Evolutionary conservation across 2,113 vertebrate species (phyloP).

Genomic region (Sakesphorus luctuosus): DNA sequence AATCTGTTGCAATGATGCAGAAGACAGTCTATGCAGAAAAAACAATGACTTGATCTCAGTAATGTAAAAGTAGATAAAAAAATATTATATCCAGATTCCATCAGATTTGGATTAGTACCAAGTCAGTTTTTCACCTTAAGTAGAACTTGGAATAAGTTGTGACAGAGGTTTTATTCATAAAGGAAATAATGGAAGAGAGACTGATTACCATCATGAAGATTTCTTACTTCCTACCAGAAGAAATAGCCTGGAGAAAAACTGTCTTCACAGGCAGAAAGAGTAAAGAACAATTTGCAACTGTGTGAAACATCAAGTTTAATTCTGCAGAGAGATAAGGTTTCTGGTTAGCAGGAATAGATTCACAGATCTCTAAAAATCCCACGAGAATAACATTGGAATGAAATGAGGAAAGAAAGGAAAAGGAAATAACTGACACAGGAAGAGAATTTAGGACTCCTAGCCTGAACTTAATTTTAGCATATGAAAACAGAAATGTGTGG

Average conservation of each 20-base stretch:
- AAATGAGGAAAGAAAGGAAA: neutral
- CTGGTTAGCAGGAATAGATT: neutral
- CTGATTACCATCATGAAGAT: neutral
- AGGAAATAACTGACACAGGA: neutral
- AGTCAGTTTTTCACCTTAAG: neutral
- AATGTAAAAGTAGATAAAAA: neutral
- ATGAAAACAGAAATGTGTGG: neutral
- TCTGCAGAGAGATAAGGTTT: neutral
- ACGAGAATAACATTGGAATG: neutral
- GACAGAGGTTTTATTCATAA: neutral
- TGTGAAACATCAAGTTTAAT: neutral
- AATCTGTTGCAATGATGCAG: neutral
- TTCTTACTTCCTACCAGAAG: neutral
- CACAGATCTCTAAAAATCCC: neutral
- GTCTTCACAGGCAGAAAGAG: neutral
- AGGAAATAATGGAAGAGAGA: neutral
- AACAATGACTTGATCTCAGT: neutral
- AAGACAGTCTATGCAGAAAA: neutral
- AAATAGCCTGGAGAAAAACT: neutral
- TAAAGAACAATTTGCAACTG: neutral
- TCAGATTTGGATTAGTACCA: neutral
- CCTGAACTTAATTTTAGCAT: neutral
- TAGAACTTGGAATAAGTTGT: neutral
- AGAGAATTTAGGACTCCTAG: neutral
- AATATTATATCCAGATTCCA: accelerated